Evolutionary conservation across 2,888 invertebrate species (phyloP).

Genomic region (Aquatica leii): DNA sequence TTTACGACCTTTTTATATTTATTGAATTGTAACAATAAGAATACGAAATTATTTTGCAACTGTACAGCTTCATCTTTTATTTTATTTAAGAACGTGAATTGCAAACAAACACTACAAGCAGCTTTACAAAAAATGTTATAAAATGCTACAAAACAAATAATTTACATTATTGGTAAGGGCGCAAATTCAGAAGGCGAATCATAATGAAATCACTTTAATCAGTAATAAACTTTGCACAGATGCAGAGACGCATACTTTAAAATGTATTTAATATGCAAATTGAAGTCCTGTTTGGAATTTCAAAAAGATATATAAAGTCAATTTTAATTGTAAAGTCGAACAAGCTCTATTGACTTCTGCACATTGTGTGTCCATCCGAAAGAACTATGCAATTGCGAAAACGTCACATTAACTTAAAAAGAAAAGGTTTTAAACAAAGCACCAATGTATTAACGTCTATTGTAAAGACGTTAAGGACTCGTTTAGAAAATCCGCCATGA

Average conservation of each 20-base stretch:
- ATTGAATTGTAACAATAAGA: slow-evolving; percentile 16
- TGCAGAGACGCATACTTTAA: slow-evolving; percentile 31
- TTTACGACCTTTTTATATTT: slow-evolving; percentile 15
- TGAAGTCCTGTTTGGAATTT: slow-evolving; percentile 46
- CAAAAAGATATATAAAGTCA: slow-evolving; percentile 51
- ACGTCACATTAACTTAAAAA: slow-evolving; percentile 30
- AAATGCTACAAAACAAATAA: too few species aligned
- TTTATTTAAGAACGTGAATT: not conserved
- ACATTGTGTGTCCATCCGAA: slow-evolving; percentile 40
- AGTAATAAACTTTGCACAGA: slow-evolving; percentile 41
- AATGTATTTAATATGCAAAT: slow-evolving; percentile 45
- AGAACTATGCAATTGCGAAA: slow-evolving; percentile 31
- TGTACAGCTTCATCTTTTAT: not conserved
- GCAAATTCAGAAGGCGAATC: too few species aligned
- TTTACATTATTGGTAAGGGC: too few species aligned
- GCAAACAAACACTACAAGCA: too few species aligned
- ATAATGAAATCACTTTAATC: slow-evolving; percentile 38
- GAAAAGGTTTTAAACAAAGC: slow-evolving; percentile 24
- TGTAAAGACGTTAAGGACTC: slow-evolving; percentile 28
- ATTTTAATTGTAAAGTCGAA: slow-evolving; percentile 50
- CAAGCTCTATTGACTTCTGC: slow-evolving; percentile 24
- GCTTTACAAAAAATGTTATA: too few species aligned
- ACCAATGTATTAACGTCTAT: slow-evolving; percentile 31
- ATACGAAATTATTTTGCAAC: slow-evolving; percentile 18
- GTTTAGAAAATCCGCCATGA: slow-evolving; percentile 22